phyloP scores from a whole-genome alignment of 2,888 invertebrate species.

The Ichneumoninae sp. region DNA sequence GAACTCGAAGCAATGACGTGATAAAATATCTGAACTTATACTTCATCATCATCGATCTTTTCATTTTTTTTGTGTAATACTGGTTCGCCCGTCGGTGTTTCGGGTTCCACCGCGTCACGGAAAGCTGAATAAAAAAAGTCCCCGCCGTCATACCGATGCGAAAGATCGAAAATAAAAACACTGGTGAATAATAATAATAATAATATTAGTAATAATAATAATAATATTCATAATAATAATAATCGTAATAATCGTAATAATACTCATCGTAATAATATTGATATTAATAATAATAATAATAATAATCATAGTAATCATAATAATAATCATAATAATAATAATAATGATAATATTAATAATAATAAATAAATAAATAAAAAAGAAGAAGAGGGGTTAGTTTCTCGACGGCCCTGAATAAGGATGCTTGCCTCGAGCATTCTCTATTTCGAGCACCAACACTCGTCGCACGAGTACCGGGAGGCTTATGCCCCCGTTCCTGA shows the following conservation, averaged over 20 bases:
- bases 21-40: background rate
- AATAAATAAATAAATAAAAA: background rate
- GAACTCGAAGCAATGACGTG: constrained; percentile 14
- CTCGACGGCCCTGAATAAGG: constrained; percentile 50
- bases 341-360: background rate
- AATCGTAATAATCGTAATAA: background rate
- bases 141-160: background rate
- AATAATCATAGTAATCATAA: background rate
- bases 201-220: background rate
- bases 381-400: constrained; percentile 45
- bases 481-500: constrained; percentile 51
- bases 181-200: background rate
- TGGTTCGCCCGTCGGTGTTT: constrained; percentile 8
- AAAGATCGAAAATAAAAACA: constrained; percentile 7
- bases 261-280: background rate
- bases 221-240: background rate
- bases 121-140: constrained; percentile 4
- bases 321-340: background rate
- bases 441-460: constrained; percentile 57
- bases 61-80: constrained; percentile 31
- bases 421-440: constrained; percentile 57
- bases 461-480: constrained; percentile 21
- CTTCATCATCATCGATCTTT: constrained; percentile 20
- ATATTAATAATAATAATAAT: background rate
- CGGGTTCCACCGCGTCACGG: constrained; percentile 13